A percentile compares a stretch with the other conserved stretches of the same genome.
Evolutionary conservation across 2,888 invertebrate species (phyloP).

Genomic region (Notodonta dromedarius): DNA sequence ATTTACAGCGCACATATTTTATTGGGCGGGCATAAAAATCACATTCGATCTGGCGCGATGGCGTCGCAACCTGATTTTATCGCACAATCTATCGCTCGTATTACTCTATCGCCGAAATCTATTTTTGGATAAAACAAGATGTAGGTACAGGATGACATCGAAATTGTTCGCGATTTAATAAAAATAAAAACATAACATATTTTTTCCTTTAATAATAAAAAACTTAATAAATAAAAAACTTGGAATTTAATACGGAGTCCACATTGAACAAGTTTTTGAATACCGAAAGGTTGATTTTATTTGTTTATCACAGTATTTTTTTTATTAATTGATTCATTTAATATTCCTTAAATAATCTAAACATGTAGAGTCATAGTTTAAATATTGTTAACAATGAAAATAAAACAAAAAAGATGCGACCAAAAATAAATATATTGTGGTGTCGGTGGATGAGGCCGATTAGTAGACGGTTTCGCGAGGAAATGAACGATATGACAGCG

Average conservation of each 20-base stretch:
- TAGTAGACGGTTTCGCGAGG: constrained; percentile 38
- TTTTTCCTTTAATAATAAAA: too few relatives aligned
- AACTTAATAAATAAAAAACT: too few relatives aligned
- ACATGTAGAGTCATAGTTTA: too few relatives aligned
- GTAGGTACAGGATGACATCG: constrained; percentile 8
- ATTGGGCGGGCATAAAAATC: constrained; percentile 15
- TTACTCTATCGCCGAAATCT: constrained; percentile 30
- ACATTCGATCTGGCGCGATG: constrained; percentile 11
- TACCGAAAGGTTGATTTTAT: too few relatives aligned
- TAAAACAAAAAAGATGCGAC: constrained; percentile 18
- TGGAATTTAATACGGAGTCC: too few relatives aligned
- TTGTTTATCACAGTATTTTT: too few relatives aligned
- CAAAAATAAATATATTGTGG: constrained; percentile 28
- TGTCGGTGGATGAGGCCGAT: constrained; percentile 38
- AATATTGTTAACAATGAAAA: constrained; percentile 10
- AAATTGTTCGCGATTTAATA: too few relatives aligned
- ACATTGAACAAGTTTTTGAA: too few relatives aligned
- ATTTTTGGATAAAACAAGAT: constrained; percentile 42
- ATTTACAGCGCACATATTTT: constrained; percentile 17
- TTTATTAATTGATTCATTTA: too few relatives aligned
- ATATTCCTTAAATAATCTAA: too few relatives aligned
- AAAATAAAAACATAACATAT: constrained; percentile 10
- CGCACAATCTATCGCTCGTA: constrained; percentile 34
- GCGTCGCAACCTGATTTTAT: constrained; percentile 30
- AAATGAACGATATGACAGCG: constrained; percentile 51